These are phyloP conservation scores for Hyles lineata DNA, from an alignment of 2,888 invertebrate genomes.

Conservation along the genomic window DNA sequence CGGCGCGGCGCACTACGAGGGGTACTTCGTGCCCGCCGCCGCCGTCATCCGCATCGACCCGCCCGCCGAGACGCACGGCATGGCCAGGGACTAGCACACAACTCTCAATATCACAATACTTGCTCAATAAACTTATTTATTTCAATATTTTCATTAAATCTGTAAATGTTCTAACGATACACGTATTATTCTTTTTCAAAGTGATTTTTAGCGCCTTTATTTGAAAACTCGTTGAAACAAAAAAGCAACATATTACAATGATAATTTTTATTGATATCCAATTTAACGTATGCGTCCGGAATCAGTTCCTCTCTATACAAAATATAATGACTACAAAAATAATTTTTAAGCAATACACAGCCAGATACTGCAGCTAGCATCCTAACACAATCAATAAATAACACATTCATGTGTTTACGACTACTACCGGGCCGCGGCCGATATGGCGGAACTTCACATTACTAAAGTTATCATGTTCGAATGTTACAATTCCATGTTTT, in stretches of 20 bases:
- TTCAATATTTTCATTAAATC: not conserved
- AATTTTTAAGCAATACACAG: conserved; percentile 52
- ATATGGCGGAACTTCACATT: not conserved
- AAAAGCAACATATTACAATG: not conserved
- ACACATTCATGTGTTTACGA: conserved; percentile 13
- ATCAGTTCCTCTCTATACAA: conserved; percentile 30
- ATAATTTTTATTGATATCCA: conserved; percentile 20
- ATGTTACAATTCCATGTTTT: conserved; percentile 18
- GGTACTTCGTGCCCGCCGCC: conserved; percentile 93
- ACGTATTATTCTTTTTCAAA: too few species aligned
- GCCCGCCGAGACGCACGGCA: conserved; percentile 86
- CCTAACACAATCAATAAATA: conserved; percentile 27
- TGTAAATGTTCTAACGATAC: too few species aligned
- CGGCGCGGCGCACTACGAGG: conserved; percentile 93
- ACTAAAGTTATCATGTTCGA: not conserved
- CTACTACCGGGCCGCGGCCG: not conserved
- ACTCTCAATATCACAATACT: not conserved
- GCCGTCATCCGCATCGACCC: conserved; percentile 90
- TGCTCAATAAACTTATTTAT: not conserved
- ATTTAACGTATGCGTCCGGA: not conserved
- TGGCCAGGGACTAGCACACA: conserved; percentile 89
- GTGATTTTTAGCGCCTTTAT: too few species aligned
- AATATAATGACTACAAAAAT: conserved; percentile 45
- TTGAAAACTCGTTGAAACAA: too few species aligned
- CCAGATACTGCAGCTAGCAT: conserved; percentile 35